Evolutionary conservation across 2,888 invertebrate species (phyloP), one percentile per base, ranked within the genome.

Genomic region (Mactromeris polynyma): DNA sequence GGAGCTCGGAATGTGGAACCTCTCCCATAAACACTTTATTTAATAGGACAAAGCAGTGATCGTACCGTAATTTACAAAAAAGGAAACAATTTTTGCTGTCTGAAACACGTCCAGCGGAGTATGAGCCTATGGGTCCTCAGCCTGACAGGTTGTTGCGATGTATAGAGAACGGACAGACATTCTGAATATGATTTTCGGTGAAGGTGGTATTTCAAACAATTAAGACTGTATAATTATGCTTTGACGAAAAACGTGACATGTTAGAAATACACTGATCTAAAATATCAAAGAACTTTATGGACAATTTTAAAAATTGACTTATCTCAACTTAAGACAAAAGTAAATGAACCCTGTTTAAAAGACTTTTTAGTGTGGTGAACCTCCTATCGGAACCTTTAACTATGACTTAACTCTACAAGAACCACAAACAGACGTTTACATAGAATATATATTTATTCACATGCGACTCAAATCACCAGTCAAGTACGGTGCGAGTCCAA

Each of bases 221-320:
- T 58, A 89, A 42, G 89, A 89, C 46, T 40, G 21, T 17, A 58
- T n/a, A n/a, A n/a, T n/a, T 85, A 6, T 85, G 81, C 36, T 89
- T 88, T 83, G 90, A 90, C 4, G 69, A 86, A 38, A 85, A 83
- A 36, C 88, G 89, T 81, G 78, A 87, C 9, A 86, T 87, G 21
- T 38, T 92, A 14, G 85, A 85, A n/a, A 9, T 19, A 2, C 31
- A 83, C 38, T 84, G 83, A 33, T 17, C 58, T 14, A 36, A 36
- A 19, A 58, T 81, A 19, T 54, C 86, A 3, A 21, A 51, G 11
- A 85, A 78, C 9, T 87, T 86, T 31, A 14, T 51, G 6, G n/a
- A 33, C 0, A 88, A 90, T 51, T 92, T 90, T 64, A 14, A 54
- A 1, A 87, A 26, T 2, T 19, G 83, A 46, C 64, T 90, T 14